Conservation (phyloP, 1,140 invertebrate genomes). For the Chionoecetes opilio region DNA sequence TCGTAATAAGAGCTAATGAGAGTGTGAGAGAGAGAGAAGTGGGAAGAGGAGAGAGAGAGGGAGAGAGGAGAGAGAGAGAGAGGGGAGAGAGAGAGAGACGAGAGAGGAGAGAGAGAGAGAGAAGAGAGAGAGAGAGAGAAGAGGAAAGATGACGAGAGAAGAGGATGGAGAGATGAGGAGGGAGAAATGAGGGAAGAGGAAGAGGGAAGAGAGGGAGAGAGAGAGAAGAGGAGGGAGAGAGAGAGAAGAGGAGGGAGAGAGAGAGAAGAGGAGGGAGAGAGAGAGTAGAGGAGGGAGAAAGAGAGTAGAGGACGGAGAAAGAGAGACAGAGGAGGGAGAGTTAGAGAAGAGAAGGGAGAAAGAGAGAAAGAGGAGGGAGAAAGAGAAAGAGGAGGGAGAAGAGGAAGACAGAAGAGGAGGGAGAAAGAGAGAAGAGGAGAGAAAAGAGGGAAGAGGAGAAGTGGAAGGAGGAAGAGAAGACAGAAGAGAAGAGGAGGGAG, state of each 20-base stretch:
- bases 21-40: neutral
- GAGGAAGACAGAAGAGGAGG: neutral
- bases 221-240: neutral
- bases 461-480: neutral
- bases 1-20: slow-evolving; percentile 3
- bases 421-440: neutral
- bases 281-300: neutral
- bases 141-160: neutral
- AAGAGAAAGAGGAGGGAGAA: neutral
- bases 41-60: neutral
- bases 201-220: neutral
- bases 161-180: neutral
- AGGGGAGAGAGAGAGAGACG: neutral
- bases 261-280: no score
- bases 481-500: neutral
- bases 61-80: neutral
- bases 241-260: neutral
- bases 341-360: neutral
- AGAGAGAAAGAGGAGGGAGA: neutral
- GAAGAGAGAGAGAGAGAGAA: neutral
- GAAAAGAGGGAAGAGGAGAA: neutral
- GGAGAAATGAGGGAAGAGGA: neutral
- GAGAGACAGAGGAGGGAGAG: neutral
- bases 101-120: neutral
- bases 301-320: neutral